Base-by-base conservation (phyloP, 2,113 vertebrate species). In the Cololabis saira region DNA sequence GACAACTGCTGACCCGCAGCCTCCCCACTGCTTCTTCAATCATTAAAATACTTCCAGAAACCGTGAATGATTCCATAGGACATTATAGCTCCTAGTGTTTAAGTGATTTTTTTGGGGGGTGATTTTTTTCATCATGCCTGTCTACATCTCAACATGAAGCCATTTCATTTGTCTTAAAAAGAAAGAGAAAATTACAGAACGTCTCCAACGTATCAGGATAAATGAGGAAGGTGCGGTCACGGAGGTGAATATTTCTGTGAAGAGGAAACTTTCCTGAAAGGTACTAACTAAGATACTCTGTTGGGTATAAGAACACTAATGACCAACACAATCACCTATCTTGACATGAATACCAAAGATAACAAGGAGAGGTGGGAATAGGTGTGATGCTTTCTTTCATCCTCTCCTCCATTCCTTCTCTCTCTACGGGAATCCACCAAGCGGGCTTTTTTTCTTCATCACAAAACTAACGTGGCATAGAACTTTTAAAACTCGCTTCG, bases 1-100 rank as follows among this genome's bases (percentile, higher is more conserved):
- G 90, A 88, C 82, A 61, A 82, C 81, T 83, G 60, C 81, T 92
- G 92, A 94, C 91, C 93, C 90, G 67, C 87, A 79, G 78, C 89
- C 69, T 82, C 69, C 80, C 88, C 81, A 71, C 84, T 67, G 83
- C 80, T 89, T 90, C 81, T 87, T 87, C 90, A 90, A 93, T 93
- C 92, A 93, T 93, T 93, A 93, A 93, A 93, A 92, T 91, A 86
- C 76, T 88, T 80, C 86, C 53, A 68, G 82, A 77, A 87, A 89
- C 78, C 68, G 51, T 50, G 81, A 65, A 85, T 76, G 62, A 88
- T 90, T 91, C 89, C 77, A 72, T 81, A 80, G 76, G 76, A 86
- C 90, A 91, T 93, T 80, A 91, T 87, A 76, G 77, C 80, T 83
- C 78, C 82, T 85, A 47, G 42, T 65, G 76, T 90, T 70, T 86